Evolutionary conservation across 2,113 vertebrate genomes (phyloP).

Genomic region (Diadophis punctatus): DNA sequence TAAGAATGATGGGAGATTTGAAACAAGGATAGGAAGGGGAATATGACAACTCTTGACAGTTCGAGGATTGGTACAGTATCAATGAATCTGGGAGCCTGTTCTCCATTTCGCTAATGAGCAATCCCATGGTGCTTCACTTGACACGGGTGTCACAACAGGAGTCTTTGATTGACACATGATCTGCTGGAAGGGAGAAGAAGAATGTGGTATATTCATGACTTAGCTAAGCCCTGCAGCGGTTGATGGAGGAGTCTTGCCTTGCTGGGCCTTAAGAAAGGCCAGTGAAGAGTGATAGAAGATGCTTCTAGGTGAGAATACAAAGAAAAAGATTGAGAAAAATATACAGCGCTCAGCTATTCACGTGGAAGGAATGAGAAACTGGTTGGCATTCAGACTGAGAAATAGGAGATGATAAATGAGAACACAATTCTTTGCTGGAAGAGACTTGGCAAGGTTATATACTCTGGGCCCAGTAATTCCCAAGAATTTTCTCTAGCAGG

Average conservation of each 20-base stretch:
- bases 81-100: not conserved
- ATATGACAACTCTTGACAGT: not conserved
- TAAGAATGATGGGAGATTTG: not conserved
- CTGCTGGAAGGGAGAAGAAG: not conserved
- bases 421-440: not conserved
- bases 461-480: not conserved
- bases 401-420: not conserved
- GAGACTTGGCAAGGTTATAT: not conserved
- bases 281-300: not conserved
- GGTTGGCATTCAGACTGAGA: not conserved
- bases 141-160: not conserved
- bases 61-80: not conserved
- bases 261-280: not conserved
- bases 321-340: not conserved
- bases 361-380: not conserved
- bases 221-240: not conserved
- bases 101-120: conserved; percentile 14
- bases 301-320: not conserved
- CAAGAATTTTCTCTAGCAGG: not conserved
- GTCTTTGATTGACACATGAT: conserved; percentile 13
- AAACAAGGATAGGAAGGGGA: not conserved
- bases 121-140: not conserved
- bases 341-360: not conserved
- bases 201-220: not conserved
- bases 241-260: not conserved